Percentiles rank a stretch among this genome's conserved stretches.
phyloP scores from a whole-genome alignment of 2,888 invertebrate genomes.

The Orthonevra nobilis region DNA sequence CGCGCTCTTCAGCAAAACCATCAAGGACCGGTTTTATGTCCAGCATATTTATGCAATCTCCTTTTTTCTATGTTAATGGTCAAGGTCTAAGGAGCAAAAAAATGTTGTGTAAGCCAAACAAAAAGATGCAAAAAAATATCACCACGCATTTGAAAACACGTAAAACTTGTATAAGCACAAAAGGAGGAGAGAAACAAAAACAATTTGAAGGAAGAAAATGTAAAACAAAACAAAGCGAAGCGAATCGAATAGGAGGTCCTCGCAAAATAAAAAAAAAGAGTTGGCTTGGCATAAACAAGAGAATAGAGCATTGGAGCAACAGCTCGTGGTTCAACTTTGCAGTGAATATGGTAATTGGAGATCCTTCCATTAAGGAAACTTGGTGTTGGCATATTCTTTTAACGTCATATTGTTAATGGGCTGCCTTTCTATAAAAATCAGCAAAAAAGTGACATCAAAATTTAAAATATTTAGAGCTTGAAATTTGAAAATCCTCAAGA shows the following conservation, averaged over 20 bases:
- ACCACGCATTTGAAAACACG: conserved; percentile 57
- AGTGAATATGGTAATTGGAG: no score
- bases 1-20: conserved; percentile 15
- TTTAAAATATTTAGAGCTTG: no score
- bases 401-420: no score
- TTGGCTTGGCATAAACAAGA: conserved; percentile 4
- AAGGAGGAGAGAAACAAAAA: not conserved
- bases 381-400: no score
- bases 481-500: no score
- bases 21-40: conserved; percentile 54
- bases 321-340: conserved; percentile 1
- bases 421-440: no score
- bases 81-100: conserved; percentile 79
- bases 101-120: conserved; percentile 32
- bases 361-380: no score
- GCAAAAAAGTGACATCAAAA: no score
- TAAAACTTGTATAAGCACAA: conserved; percentile 49
- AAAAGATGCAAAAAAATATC: conserved; percentile 29
- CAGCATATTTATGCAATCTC: conserved; percentile 68
- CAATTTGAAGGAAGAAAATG: not conserved
- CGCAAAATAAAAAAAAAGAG: conserved; percentile 4
- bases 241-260: conserved; percentile 2
- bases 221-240: conserved; percentile 12
- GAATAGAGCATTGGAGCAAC: not conserved
- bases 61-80: conserved; percentile 78